Evolutionary conservation across 2,113 vertebrate genomes (phyloP).

Genomic region (Cyanistes caeruleus): DNA sequence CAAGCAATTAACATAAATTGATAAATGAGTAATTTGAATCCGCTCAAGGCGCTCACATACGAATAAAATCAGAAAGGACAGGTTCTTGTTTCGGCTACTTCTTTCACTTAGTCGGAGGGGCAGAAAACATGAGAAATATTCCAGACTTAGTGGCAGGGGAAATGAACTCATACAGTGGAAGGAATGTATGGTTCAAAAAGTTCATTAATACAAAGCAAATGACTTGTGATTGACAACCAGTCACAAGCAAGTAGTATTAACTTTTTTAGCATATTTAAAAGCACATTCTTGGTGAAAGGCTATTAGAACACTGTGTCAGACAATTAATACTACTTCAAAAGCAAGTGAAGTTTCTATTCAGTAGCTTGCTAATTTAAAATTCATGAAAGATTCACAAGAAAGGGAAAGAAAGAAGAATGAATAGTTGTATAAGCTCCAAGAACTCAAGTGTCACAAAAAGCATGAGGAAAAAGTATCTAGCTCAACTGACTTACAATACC

Average conservation of each 20-base stretch:
- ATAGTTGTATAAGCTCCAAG: slow-evolving; percentile 31
- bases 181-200: slow-evolving; percentile 59
- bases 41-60: slow-evolving; percentile 75
- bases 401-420: slow-evolving; percentile 32
- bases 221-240: slow-evolving; percentile 72
- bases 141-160: slow-evolving; percentile 27
- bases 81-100: slow-evolving; percentile 72
- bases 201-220: slow-evolving; percentile 72
- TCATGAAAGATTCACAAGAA: slow-evolving; percentile 61
- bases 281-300: slow-evolving; percentile 61
- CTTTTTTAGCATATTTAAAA: slow-evolving; percentile 61
- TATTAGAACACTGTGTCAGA: slow-evolving; percentile 65
- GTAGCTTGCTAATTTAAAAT: slow-evolving; percentile 64
- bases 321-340: slow-evolving; percentile 68
- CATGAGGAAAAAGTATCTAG: slow-evolving; percentile 41
- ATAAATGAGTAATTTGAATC: slow-evolving; percentile 89
- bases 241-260: slow-evolving; percentile 40
- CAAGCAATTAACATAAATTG: slow-evolving; percentile 92
- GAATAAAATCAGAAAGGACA: slow-evolving; percentile 81
- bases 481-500: neutral
- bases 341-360: slow-evolving; percentile 53
- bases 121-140: slow-evolving; percentile 71
- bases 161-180: slow-evolving; percentile 65
- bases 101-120: slow-evolving; percentile 65
- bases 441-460: slow-evolving; percentile 35